Percentiles rank a stretch among this genome's conserved stretches.
Conservation (phyloP, 2,888 invertebrate genomes). For the Drosophila lacicola region DNA sequence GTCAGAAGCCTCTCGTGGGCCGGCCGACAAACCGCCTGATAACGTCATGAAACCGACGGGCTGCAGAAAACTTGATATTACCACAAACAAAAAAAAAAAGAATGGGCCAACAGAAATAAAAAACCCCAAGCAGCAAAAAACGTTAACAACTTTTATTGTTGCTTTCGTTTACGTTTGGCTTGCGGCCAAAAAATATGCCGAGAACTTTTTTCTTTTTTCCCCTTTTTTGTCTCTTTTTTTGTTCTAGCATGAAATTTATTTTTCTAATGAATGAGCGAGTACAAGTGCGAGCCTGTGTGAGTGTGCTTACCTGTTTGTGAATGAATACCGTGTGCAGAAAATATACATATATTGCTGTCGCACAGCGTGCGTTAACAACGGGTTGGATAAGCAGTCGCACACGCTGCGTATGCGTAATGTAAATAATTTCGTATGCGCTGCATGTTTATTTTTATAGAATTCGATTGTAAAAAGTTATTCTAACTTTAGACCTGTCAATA, state of each 20-base stretch:
- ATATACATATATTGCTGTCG: slow-evolving; percentile 33
- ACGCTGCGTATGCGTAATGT: slow-evolving; percentile 67
- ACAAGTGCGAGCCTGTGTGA: slow-evolving; percentile 14
- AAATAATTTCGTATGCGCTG: slow-evolving; percentile 25
- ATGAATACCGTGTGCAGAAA: slow-evolving; percentile 49
- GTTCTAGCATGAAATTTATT: slow-evolving; percentile 57
- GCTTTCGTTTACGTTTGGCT: slow-evolving; percentile 52
- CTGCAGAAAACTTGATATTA: slow-evolving; percentile 40
- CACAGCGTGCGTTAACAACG: slow-evolving; percentile 57
- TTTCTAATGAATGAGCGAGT: slow-evolving; percentile 65
- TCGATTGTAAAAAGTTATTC: slow-evolving; percentile 25
- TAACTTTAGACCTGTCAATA: slow-evolving; percentile 25
- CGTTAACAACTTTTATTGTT: slow-evolving; percentile 51
- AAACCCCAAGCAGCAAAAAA: slow-evolving; percentile 36
- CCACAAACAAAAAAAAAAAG: slow-evolving; percentile 7
- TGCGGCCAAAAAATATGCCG: slow-evolving; percentile 54
- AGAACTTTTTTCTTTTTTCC: slow-evolving; percentile 27
- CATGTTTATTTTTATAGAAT: slow-evolving; percentile 40
- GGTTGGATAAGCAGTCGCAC: slow-evolving; percentile 23
- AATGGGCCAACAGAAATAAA: slow-evolving; percentile 10
- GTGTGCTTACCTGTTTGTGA: slow-evolving; percentile 47
- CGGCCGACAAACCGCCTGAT: slow-evolving; percentile 34
- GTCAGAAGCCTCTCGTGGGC: slow-evolving; percentile 3
- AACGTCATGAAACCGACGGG: slow-evolving; percentile 38
- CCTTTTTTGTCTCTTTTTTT: slow-evolving; percentile 5